phyloP scores from a whole-genome alignment of 2,113 vertebrate species.

The Cervus canadensis region DNA sequence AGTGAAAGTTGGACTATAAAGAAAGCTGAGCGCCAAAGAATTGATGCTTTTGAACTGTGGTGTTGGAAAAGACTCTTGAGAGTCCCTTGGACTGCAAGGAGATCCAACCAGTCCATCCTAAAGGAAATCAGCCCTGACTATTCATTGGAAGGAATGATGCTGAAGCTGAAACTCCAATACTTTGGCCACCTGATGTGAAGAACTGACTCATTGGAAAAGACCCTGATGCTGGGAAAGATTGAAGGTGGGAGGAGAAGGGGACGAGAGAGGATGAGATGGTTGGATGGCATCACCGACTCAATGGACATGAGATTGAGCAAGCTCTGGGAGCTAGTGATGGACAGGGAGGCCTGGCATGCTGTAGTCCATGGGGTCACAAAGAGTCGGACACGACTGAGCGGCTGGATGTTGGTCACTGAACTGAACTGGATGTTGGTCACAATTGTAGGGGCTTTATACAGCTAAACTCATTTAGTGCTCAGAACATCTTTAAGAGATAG shows the following conservation, averaged over 20 bases:
- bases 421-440: not conserved
- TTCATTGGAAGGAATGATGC: not conserved
- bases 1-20: not conserved
- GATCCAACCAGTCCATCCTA: not conserved
- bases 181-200: not conserved
- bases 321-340: not conserved
- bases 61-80: not conserved
- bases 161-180: not conserved
- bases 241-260: not conserved
- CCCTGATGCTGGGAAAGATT: not conserved
- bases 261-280: not conserved
- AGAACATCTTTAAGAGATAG: not conserved
- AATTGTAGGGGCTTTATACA: not conserved
- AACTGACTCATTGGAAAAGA: not conserved
- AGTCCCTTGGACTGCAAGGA: not conserved
- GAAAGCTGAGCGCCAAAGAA: not conserved
- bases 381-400: not conserved
- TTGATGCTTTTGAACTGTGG: not conserved
- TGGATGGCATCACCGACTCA: not conserved
- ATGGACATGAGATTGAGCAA: not conserved
- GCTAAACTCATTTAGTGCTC: not conserved
- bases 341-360: not conserved
- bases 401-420: not conserved
- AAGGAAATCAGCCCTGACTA: not conserved
- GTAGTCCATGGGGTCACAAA: not conserved